Base-by-base conservation (phyloP, 2,113 vertebrate genomes). In the Platichthys flesus region DNA sequence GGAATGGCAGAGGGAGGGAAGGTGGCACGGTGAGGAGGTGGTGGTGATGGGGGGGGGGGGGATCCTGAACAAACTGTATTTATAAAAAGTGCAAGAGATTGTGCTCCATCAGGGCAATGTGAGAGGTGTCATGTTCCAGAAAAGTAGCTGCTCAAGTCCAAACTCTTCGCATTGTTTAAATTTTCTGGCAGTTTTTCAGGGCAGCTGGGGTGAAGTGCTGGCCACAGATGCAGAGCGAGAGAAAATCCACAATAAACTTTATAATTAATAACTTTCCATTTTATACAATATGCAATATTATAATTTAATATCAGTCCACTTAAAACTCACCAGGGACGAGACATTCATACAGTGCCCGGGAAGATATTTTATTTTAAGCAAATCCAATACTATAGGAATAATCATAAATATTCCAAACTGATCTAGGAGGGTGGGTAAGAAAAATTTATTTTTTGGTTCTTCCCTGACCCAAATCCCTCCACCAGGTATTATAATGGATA, bases 81-180 rank as follows among this genome's bases (percentile, higher is more conserved):
- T 37, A 54, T 60, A 55, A 72, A 77, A 65, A 18, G 23, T 55
- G 49, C 49, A 70, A 24, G 24, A 74, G 10, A 67, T 13, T 35
- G 63, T 24, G 58, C 79, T 74, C 65, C 13, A 82, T 81, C 70
- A 65, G 52, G 40, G 49, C 68, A 75, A 86, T 84, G 76, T 73
- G 35, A 67, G 65, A 63, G 47, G 37, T 62, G 63, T 72, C 67
- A 71, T 68, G 67, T 69, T 37, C 52, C 52, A 65, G 66, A 49
- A 76, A 76, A 82, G 52, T 57, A 40, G 23, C 61, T 51, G 24
- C 55, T 47, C 21, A 28, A 18, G 2, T 63, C 47, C 76, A 64
- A 14, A 76, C 65, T 70, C 69, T 64, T 62, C 9, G 10, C 35
- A n/a, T 28, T 64, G 15, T 56, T 55, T 16, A 13, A 66, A 42